These are phyloP conservation scores for Rhagonycha lutea DNA, from an alignment of 2,888 invertebrate species.

Conservation along the genomic window DNA sequence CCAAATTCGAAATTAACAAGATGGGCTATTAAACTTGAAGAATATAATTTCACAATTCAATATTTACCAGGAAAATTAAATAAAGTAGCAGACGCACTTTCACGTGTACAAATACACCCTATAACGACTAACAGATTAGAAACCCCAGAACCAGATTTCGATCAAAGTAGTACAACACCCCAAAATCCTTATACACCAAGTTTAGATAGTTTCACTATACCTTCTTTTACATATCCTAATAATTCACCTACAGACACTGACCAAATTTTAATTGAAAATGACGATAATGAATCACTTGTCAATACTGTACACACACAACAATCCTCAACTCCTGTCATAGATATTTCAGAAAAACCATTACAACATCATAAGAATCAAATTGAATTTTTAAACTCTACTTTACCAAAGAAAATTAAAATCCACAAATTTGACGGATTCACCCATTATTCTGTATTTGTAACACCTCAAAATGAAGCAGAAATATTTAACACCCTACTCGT, in stretches of 20 bases:
- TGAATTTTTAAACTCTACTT: neutral
- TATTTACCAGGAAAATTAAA: constrained; percentile 1
- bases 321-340: neutral
- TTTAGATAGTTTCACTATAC: neutral
- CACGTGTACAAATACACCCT: neutral
- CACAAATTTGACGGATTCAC: neutral
- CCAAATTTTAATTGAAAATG: neutral
- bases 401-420: neutral
- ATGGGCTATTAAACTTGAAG: neutral
- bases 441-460: neutral
- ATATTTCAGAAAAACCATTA: neutral
- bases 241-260: neutral
- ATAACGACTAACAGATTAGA: neutral
- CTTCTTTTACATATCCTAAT: neutral
- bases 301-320: neutral
- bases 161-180: neutral
- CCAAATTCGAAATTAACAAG: constrained; percentile 4
- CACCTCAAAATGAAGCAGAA: neutral
- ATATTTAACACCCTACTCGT: neutral
- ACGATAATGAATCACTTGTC: neutral
- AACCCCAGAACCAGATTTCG: neutral
- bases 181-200: neutral
- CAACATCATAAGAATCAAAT: neutral
- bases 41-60: neutral
- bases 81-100: neutral